Conservation (phyloP, 1,140 invertebrate genomes). For the Apolygus lucorum region DNA sequence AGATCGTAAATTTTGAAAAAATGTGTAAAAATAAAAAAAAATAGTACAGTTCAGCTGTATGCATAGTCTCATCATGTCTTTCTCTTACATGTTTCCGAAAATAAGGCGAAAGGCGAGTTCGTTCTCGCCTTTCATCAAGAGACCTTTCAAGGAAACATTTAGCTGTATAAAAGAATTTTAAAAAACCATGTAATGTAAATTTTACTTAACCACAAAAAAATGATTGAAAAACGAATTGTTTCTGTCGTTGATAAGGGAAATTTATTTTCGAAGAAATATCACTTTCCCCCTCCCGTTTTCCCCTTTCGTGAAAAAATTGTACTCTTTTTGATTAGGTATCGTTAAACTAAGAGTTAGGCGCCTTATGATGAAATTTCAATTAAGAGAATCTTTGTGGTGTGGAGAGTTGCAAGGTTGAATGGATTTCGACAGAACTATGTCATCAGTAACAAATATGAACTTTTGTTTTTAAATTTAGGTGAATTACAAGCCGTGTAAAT, state of each 20-base stretch:
- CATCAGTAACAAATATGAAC: too few relatives aligned
- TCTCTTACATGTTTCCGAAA: conserved; percentile 19
- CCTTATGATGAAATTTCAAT: too few relatives aligned
- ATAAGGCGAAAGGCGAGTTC: conserved; percentile 10
- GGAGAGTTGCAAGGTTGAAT: too few relatives aligned
- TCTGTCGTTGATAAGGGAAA: not conserved
- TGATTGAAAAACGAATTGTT: not conserved
- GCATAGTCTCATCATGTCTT: conserved; percentile 28
- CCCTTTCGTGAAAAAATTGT: too few relatives aligned
- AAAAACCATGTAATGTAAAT: not conserved
- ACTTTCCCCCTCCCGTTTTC: too few relatives aligned
- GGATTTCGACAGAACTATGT: too few relatives aligned
- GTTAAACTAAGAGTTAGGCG: too few relatives aligned
- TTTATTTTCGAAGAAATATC: not conserved
- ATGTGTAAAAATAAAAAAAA: conserved; percentile 1
- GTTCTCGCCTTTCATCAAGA: not conserved
- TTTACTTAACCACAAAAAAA: not conserved
- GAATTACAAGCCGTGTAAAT: too few relatives aligned
- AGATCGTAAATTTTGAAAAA: conserved; percentile 16
- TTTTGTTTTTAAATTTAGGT: too few relatives aligned
- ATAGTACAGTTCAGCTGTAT: conserved; percentile 23
- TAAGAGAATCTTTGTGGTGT: too few relatives aligned
- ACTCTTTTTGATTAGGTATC: too few relatives aligned
- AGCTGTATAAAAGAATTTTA: not conserved
- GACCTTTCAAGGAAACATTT: conserved; percentile 3